phyloP scores from a whole-genome alignment of 2,888 invertebrate species.

The Tipula unca region DNA sequence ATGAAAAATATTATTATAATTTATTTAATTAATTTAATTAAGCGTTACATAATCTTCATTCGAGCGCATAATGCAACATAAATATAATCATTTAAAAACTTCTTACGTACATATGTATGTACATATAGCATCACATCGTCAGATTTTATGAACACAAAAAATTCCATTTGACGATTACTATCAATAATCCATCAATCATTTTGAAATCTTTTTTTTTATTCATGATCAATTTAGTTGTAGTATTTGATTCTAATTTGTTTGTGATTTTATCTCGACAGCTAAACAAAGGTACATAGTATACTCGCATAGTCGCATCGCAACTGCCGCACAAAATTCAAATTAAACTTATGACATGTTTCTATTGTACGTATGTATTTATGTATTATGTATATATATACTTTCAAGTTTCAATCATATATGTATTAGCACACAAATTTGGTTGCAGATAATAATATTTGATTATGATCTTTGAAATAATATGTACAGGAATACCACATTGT shows the following conservation, averaged over 20 bases:
- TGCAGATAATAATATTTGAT: too few relatives aligned
- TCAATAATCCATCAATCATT: neutral
- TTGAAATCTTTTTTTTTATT: neutral
- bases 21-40: neutral
- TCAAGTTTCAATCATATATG: too few relatives aligned
- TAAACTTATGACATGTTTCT: too few relatives aligned
- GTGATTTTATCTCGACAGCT: neutral
- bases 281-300: neutral
- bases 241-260: neutral
- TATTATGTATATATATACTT: too few relatives aligned
- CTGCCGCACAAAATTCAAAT: too few relatives aligned
- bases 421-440: too few relatives aligned
- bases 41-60: neutral
- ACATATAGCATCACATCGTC: neutral
- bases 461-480: too few relatives aligned
- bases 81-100: neutral
- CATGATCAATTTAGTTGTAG: neutral
- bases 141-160: neutral
- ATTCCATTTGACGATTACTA: neutral
- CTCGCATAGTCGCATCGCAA: too few relatives aligned
- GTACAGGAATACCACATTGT: too few relatives aligned
- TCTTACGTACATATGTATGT: neutral
- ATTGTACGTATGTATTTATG: too few relatives aligned
- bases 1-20: neutral
- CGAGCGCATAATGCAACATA: neutral